Conservation (phyloP, 2,888 invertebrate genomes). For the Eucera pruinosa region DNA sequence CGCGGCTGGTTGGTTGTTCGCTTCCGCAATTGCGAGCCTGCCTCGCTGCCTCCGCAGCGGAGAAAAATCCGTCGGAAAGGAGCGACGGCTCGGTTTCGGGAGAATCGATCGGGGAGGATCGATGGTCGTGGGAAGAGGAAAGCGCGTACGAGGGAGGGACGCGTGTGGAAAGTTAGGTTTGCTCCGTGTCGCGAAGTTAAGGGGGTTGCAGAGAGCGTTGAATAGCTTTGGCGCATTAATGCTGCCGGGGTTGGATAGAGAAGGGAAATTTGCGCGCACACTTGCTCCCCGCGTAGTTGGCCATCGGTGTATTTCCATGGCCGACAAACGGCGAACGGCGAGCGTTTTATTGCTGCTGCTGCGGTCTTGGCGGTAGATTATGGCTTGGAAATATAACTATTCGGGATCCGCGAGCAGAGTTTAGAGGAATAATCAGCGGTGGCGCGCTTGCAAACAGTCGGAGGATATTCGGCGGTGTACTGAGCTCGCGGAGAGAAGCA, state of each 20-base stretch:
- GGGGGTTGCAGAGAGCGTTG: too few species aligned
- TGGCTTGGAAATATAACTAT: conserved; percentile 64
- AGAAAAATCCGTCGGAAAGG: too few species aligned
- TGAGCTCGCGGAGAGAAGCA: too few species aligned
- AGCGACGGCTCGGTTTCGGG: too few species aligned
- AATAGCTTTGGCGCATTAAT: too few species aligned
- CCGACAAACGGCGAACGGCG: conserved; percentile 59
- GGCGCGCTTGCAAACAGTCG: conserved; percentile 43
- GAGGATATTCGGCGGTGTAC: conserved; percentile 59
- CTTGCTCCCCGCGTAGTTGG: conserved; percentile 55
- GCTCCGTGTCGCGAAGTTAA: conserved; percentile 2
- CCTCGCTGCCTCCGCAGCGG: too few species aligned
- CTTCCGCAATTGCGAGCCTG: too few species aligned
- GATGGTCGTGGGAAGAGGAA: not conserved
- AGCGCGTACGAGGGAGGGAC: not conserved
- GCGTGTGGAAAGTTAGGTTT: not conserved
- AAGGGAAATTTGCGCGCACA: conserved; percentile 41
- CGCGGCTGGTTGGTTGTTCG: too few species aligned
- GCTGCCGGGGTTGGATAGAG: not conserved
- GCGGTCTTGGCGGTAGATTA: conserved; percentile 63
- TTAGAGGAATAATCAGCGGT: conserved; percentile 57
- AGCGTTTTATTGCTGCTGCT: conserved; percentile 69
- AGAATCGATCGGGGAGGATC: not conserved
- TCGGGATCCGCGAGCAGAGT: conserved; percentile 47
- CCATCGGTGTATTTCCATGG: conserved; percentile 64